These are phyloP conservation scores for Helarctos malayanus DNA, from an alignment of 2,797 vertebrate species.

Conservation along the genomic window DNA sequence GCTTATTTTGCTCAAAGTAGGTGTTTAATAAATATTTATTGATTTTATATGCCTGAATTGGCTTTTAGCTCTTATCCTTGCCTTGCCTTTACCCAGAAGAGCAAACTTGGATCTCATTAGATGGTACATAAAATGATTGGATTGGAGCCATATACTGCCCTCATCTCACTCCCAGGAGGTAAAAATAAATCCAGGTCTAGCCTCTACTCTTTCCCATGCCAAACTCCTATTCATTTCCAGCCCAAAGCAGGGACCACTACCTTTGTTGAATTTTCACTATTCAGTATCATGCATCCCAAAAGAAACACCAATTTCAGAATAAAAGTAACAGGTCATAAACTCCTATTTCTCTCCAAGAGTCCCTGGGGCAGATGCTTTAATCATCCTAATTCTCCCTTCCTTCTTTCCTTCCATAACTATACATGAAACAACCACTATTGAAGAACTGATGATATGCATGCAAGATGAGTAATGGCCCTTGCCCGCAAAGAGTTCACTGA, in stretches of 20 bases:
- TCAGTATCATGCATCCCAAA: neutral
- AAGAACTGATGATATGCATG: neutral
- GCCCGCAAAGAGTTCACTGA: neutral
- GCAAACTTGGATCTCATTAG: neutral
- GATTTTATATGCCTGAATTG: slow-evolving; percentile 57
- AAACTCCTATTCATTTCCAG: slow-evolving; percentile 50
- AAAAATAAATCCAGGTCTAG: slow-evolving; percentile 16
- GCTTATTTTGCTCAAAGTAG: slow-evolving; percentile 35
- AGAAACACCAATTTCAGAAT: slow-evolving; percentile 30
- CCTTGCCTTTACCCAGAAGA: slow-evolving; percentile 36
- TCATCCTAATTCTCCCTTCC: neutral
- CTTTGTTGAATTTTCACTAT: slow-evolving; percentile 27
- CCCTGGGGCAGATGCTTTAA: neutral
- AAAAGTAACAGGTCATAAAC: slow-evolving; percentile 25
- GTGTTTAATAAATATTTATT: slow-evolving; percentile 50
- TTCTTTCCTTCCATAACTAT: neutral
- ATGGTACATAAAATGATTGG: slow-evolving; percentile 16
- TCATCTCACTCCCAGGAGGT: neutral
- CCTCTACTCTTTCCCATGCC: neutral
- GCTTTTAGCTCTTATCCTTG: slow-evolving; percentile 17
- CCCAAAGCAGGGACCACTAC: neutral
- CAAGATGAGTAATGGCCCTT: neutral
- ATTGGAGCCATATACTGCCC: neutral
- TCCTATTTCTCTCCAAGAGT: neutral
- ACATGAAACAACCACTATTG: neutral